Conservation (phyloP, 1,140 invertebrate species). For the Microplitis demolitor region DNA sequence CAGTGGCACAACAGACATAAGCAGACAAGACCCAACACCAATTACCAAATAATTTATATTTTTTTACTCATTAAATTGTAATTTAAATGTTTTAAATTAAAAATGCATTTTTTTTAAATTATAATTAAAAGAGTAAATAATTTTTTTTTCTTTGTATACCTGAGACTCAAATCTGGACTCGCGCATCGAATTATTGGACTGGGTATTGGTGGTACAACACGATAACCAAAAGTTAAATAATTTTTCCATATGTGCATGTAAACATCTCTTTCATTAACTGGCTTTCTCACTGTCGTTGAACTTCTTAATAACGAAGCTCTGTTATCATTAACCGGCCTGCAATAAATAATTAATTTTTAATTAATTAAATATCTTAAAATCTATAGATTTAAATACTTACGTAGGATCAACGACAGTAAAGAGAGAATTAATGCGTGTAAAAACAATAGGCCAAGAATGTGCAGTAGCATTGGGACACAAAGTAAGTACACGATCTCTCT, state of each 20-base stretch:
- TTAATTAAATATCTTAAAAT: conserved; percentile 14
- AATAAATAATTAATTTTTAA: conserved; percentile 34
- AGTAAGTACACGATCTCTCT: conserved; percentile 76
- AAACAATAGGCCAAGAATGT: conserved; percentile 95
- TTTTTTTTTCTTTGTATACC: conserved; percentile 63
- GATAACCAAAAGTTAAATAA: conserved; percentile 92
- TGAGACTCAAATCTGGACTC: conserved; percentile 89
- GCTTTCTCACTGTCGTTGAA: conserved; percentile 79
- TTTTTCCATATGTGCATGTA: conserved; percentile 96
- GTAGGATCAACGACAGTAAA: conserved; percentile 95
- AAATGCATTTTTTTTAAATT: background rate
- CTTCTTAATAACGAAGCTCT: conserved; percentile 87
- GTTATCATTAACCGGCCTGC: conserved; percentile 94
- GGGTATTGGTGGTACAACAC: conserved; percentile 84
- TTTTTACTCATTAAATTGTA: background rate
- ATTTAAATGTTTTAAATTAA: background rate
- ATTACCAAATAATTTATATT: conserved; percentile 40
- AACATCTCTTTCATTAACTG: conserved; percentile 86
- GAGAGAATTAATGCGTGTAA: conserved; percentile 85
- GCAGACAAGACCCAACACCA: conserved; percentile 48
- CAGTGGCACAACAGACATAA: conserved; percentile 41
- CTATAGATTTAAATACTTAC: conserved; percentile 63
- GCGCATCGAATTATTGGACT: conserved; percentile 85
- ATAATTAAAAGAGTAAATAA: background rate
- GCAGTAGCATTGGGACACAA: conserved; percentile 83